phyloP scores from a whole-genome alignment of 1,140 invertebrate species.

The Drosophila arizonae region DNA sequence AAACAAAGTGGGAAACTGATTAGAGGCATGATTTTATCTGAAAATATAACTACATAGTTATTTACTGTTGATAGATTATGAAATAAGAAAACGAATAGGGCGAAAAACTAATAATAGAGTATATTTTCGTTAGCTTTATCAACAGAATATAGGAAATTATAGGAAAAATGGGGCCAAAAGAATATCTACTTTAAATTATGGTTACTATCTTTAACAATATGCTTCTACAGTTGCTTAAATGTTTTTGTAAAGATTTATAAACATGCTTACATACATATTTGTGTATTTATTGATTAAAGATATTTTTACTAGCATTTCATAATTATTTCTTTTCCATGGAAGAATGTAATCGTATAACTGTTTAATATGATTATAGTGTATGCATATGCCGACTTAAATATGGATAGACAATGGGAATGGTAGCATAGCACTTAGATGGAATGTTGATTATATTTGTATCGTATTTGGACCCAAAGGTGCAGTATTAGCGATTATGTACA shows the following conservation, averaged over 20 bases:
- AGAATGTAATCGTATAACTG: constrained; percentile 28
- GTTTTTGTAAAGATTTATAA: constrained; percentile 5
- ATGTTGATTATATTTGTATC: constrained; percentile 11
- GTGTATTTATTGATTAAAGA: not conserved
- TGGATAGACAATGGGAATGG: constrained; percentile 55
- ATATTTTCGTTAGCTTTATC: too few relatives aligned
- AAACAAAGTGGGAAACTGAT: too few relatives aligned
- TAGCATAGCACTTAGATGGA: constrained; percentile 35
- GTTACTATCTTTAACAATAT: not conserved
- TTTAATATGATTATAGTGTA: constrained; percentile 13
- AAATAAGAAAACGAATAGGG: too few relatives aligned
- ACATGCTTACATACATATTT: not conserved
- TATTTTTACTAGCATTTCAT: constrained; percentile 2
- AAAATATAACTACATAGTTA: too few relatives aligned
- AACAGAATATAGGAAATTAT: too few relatives aligned
- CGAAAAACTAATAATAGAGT: too few relatives aligned
- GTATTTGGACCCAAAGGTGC: constrained; percentile 48
- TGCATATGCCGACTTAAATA: constrained; percentile 15
- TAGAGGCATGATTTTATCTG: too few relatives aligned
- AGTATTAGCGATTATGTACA: constrained; percentile 26
- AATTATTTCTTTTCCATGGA: constrained; percentile 9
- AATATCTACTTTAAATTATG: not conserved
- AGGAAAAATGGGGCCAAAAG: too few relatives aligned
- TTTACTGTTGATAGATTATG: too few relatives aligned
- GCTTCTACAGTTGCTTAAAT: not conserved